Base-by-base conservation (phyloP, 2,888 invertebrate species). In the Oscheius sp. region DNA sequence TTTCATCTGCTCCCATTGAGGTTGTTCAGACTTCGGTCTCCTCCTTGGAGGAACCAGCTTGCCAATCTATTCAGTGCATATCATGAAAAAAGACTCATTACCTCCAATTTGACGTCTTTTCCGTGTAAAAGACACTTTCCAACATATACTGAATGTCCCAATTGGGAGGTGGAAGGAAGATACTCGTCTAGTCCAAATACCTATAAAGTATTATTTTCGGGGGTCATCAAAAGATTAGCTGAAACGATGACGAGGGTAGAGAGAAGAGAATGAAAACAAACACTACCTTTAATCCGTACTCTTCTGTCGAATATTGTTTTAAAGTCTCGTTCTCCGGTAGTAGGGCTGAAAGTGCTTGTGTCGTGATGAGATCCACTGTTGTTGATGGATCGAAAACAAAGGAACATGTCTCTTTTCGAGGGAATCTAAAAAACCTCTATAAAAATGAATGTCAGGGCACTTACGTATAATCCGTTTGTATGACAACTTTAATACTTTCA, bases 141-240 rank as follows among this genome's bases (percentile, higher is more conserved):
- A 26, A 83, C 82, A 56, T 82, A 81, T 9, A 81, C 70, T 71
- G 80, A 77, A 30, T 77, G 74, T 26, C 84, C 84, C 33, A 84
- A 62, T 14, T 66, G 49, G 5, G 74, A 77, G 22, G 73, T 50
- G 8, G 67, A 68, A 2, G 76, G 67, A 5, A 80, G 62, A 33
- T 73, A 77, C 51, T 81, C 78, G 61, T 81, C 77, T 33, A 77
- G 71, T 5, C 80, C 80, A 59, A 70, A 76, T 33, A 78, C 71
- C 78, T 80, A 67, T n/a, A 51, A 64, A n/a, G 26, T 41, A 33
- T 51, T 64, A 57, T 28, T 41, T 66, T 30, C 44, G 3, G n/a
- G 20, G 51, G 41, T 51, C 28, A 32, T 56, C 32, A 28, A 56
- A 28, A 28, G 56, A 54, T 54, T 54, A 54, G 54, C 32, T 54